Base-by-base conservation (phyloP, 1,140 invertebrate species). In the Formica selysi region DNA sequence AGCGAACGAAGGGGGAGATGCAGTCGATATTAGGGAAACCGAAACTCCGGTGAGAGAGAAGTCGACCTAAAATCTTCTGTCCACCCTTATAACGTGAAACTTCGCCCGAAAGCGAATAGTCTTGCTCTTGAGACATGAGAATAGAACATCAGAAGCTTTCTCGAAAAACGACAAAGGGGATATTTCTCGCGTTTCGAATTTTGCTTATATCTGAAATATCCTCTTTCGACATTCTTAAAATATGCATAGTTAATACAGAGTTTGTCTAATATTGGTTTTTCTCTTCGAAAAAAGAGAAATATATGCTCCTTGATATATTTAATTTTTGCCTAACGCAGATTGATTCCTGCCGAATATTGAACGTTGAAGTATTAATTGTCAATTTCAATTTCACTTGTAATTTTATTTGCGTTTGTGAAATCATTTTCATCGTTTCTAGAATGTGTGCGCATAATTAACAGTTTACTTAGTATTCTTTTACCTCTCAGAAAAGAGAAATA, bases 21-120 rank as follows among this genome's bases (percentile, higher is more conserved):
- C 59, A 87, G 73, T 83, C 80, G 71, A 87, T 74, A 85, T 76
- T 74, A 76, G 62, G 79, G 70, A 76, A 84, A 85, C 38, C 48
- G 64, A 76, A 76, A 68, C 70, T 76, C 62, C 22, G 64, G n/a
- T 62, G 67, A 67, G 41, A 44, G 32, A 32, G 44, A 79, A 79
- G 61, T 68, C 61, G 44, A 38, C 61, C 71, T 71, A 71, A 85
- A 73, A 67, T 70, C 54, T 64, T 61, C 65, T 51, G 41, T 57
- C 62, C 62, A 51, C 76, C 29, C 76, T 67, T 41, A 61, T 59
- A 59, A 88, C 11, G 57, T 70, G 36, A 51, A 88, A 70, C 70
- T 48, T 57, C 13, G 36, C 36, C 10, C 22, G 41, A 64, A 64
- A 41, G 13, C n/a, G 41, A 44, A 73, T 73, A 73, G 51, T 41